Conservation (phyloP, 2,888 invertebrate species). For the Limnephilus marmoratus region DNA sequence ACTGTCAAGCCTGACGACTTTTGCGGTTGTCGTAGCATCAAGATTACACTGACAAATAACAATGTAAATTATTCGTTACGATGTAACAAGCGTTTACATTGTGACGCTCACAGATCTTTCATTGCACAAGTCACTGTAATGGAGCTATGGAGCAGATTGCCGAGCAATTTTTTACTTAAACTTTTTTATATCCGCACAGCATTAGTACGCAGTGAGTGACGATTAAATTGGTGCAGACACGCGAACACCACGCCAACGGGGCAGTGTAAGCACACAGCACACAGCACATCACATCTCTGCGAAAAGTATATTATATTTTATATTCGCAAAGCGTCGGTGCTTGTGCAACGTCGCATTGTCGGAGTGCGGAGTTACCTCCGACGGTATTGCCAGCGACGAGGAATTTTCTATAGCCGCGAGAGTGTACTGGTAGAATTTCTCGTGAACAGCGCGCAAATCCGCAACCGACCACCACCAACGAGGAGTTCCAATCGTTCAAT, state of each 20-base stretch:
- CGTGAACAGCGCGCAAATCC: not conserved
- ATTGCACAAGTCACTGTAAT: slow-evolving; percentile 26
- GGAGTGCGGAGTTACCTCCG: not conserved
- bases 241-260: slow-evolving; percentile 22
- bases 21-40: not conserved
- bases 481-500: not conserved
- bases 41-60: not conserved
- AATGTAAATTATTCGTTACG: not conserved
- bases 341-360: slow-evolving; percentile 40
- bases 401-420: slow-evolving; percentile 43
- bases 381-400: slow-evolving; percentile 9
- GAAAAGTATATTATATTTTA: not conserved
- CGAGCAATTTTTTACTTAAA: slow-evolving; percentile 10
- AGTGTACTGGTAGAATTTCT: slow-evolving; percentile 47
- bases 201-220: not conserved
- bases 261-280: not conserved
- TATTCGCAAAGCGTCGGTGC: slow-evolving; percentile 3
- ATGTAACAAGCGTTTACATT: not conserved
- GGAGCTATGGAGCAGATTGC: slow-evolving; percentile 3
- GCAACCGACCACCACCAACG: slow-evolving; percentile 25
- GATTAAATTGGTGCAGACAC: slow-evolving; percentile 34
- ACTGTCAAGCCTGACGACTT: not conserved
- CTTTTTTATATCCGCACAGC: slow-evolving; percentile 24
- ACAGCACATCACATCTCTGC: slow-evolving; percentile 17
- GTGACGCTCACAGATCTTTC: not conserved